A percentile compares a stretch with the other conserved stretches of the same genome.
These are phyloP conservation scores for Pangasius djambal DNA, from an alignment of 2,797 vertebrate genomes.

Conservation along the genomic window DNA sequence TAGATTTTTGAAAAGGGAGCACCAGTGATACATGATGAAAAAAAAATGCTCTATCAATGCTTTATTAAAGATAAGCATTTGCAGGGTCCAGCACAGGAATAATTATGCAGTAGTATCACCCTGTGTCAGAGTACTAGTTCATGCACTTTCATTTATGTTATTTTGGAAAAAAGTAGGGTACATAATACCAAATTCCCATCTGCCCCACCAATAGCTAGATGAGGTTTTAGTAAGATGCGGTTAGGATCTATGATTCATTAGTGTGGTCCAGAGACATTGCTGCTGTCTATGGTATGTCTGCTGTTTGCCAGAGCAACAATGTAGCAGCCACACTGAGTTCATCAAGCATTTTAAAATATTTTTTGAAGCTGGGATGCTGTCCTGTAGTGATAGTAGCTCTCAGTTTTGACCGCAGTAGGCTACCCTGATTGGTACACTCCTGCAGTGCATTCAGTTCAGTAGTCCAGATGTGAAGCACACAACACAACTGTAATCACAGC, in stretches of 20 bases:
- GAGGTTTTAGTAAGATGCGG: not conserved
- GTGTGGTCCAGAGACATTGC: not conserved
- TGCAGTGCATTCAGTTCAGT: conserved; percentile 25
- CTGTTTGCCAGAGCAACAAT: not conserved
- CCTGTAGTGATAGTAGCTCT: not conserved
- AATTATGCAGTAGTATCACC: not conserved
- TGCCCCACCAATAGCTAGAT: not conserved
- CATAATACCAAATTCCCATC: not conserved
- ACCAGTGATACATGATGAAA: not conserved
- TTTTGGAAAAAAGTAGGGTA: not conserved
- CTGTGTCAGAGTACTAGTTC: not conserved
- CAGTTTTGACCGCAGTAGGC: not conserved
- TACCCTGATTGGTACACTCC: not conserved
- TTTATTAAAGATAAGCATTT: not conserved
- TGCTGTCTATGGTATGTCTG: not conserved
- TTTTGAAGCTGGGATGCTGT: not conserved
- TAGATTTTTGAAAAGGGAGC: not conserved
- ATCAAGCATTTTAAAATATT: not conserved
- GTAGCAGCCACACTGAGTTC: not conserved
- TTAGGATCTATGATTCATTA: not conserved
- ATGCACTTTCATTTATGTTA: not conserved
- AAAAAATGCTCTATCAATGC: not conserved
- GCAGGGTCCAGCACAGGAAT: not conserved
- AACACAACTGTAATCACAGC: conserved; percentile 7
- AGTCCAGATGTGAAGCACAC: not conserved